These are phyloP conservation scores for Drosophila anomelani DNA, from an alignment of 2,888 invertebrate genomes.

Conservation along the genomic window DNA sequence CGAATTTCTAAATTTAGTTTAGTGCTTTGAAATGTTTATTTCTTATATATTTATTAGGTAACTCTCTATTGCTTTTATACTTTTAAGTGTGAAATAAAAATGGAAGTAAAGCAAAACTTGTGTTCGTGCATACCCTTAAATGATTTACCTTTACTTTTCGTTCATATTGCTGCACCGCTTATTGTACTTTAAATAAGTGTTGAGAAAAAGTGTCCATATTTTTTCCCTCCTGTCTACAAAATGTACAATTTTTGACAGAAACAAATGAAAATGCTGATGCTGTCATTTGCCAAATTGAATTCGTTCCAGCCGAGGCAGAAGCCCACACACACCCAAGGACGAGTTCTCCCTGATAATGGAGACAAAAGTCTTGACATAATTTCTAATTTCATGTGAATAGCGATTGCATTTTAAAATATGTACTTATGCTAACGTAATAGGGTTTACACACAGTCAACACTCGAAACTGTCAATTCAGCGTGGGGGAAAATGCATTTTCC, in stretches of 20 bases:
- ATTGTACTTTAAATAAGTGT: slow-evolving; percentile 11
- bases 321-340: slow-evolving; percentile 16
- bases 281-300: slow-evolving; percentile 72
- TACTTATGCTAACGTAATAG: slow-evolving; percentile 31
- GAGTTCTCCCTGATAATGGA: slow-evolving; percentile 9
- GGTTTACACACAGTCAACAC: slow-evolving; percentile 28
- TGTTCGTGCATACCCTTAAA: slow-evolving; percentile 9
- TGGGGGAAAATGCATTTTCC: slow-evolving; percentile 7
- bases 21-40: not conserved
- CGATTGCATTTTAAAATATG: slow-evolving; percentile 51
- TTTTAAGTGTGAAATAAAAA: not conserved
- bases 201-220: slow-evolving; percentile 25
- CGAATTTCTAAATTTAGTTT: not conserved
- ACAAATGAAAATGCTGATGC: slow-evolving; percentile 71
- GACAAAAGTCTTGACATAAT: slow-evolving; percentile 53
- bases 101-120: no score
- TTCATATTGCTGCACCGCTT: not conserved
- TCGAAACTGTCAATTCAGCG: slow-evolving; percentile 25
- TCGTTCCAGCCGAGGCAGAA: slow-evolving; percentile 42
- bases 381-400: slow-evolving; percentile 63
- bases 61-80: not conserved
- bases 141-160: not conserved
- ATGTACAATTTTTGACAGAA: slow-evolving; percentile 50
- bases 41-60: not conserved
- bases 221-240: not conserved